These are phyloP conservation scores for Melanotus villosus DNA, from an alignment of 2,888 invertebrate genomes.

Conservation along the genomic window DNA sequence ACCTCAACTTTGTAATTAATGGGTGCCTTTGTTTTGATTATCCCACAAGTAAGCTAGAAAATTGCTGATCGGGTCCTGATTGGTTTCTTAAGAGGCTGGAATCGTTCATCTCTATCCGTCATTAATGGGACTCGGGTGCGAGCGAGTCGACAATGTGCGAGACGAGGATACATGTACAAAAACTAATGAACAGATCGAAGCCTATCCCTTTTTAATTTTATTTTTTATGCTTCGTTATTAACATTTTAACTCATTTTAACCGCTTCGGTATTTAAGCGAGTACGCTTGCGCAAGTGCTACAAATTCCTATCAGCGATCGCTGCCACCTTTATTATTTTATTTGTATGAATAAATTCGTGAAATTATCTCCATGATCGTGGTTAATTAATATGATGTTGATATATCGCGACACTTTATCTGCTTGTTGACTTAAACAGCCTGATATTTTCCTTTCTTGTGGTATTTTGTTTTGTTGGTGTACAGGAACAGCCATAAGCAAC, in stretches of 20 bases:
- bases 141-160: slow-evolving; percentile 23
- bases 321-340: slow-evolving; percentile 17
- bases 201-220: slow-evolving; percentile 60
- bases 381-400: slow-evolving; percentile 60
- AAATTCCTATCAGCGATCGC: slow-evolving; percentile 21
- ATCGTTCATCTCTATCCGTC: slow-evolving; percentile 47
- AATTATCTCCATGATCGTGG: slow-evolving; percentile 55
- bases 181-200: slow-evolving; percentile 64
- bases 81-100: slow-evolving; percentile 60
- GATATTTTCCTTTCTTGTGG: neutral
- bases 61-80: slow-evolving; percentile 66
- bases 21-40: slow-evolving; percentile 67
- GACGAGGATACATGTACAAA: slow-evolving; percentile 55
- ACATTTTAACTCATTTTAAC: slow-evolving; percentile 62
- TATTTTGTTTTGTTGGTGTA: neutral
- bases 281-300: slow-evolving; percentile 21
- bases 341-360: slow-evolving; percentile 55
- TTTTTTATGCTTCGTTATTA: slow-evolving; percentile 62
- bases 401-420: slow-evolving; percentile 37
- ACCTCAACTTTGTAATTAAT: slow-evolving; percentile 65
- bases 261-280: slow-evolving; percentile 17
- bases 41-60: slow-evolving; percentile 65
- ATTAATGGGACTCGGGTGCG: slow-evolving; percentile 9
- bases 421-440: slow-evolving; percentile 18
- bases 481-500: neutral